Evolutionary conservation across 92 coral and sea anemone species (phyloP), one percentile per base, ranked within the genome.

Genomic region (Epizoanthus fatuus): DNA sequence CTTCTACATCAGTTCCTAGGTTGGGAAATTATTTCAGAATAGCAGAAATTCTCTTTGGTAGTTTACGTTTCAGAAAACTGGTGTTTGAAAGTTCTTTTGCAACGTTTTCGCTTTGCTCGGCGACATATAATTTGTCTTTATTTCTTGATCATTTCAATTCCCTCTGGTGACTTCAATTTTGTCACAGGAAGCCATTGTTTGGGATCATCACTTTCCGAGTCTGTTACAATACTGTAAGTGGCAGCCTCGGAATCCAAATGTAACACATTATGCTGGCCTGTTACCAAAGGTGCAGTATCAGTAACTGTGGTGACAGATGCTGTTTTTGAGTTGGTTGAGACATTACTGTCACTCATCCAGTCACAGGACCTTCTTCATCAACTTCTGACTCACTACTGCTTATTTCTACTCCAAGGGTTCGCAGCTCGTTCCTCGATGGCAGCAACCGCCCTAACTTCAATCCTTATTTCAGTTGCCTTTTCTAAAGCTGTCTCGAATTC

Each of bases 331-430:
- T 7, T 35, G 2, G 40, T 2, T 35, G 71, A 8, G 1, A n/a
- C 3, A 1, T 83, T 88, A 75, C 72, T 88, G 5, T 89, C 90
- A 70, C 90, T 83, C 22, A 3, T 52, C 84, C 92, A 88, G 73
- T 83, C 88, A 78, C 92, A 89, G 0, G 75, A 57, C 0, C 58
- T 62, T 12, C 44, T 20, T 77, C 74, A 75, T 38, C 79, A 40
- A 20, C 6, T n/a, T 89, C 92, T 57, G 92, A 84, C 51, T 84
- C 89, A 49, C 85, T 82, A 71, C 87, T 81, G 6, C 86, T 45
- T 14, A 85, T 16, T 42, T 90, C 89, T 0, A 90, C 71, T 0
- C 90, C 90, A 35, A 90, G 83, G 13, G 82, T 72, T 84, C 86
- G 73, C 0, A 90, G 84, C 86, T 70, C 76, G 86, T 53, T 73